phyloP scores from a whole-genome alignment of 2,113 vertebrate genomes.

The Gambusia holbrooki region DNA sequence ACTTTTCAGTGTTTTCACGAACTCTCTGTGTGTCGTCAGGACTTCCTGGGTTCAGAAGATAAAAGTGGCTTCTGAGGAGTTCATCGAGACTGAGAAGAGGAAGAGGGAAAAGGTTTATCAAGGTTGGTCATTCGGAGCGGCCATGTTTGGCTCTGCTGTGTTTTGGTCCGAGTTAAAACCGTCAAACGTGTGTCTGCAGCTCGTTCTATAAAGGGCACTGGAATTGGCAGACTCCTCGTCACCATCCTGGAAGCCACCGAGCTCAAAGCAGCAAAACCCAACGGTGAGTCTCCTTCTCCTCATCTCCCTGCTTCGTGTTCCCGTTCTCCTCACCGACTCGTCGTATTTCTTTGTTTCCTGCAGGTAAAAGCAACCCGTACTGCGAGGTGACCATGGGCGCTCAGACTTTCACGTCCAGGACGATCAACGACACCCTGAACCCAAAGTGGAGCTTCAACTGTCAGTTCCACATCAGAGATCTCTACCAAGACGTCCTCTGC shows the following conservation, averaged over 20 bases:
- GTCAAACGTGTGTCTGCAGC: slow-evolving; percentile 70
- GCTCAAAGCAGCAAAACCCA: slow-evolving; percentile 89
- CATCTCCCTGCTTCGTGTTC: not conserved
- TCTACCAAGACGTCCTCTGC: slow-evolving; percentile 94
- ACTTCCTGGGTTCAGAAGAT: slow-evolving; percentile 99
- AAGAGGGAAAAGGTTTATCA: slow-evolving; percentile 93
- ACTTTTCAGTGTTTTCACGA: not conserved
- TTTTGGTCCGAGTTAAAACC: slow-evolving; percentile 8
- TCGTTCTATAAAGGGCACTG: slow-evolving; percentile 89
- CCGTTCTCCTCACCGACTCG: not conserved
- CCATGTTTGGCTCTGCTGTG: not conserved
- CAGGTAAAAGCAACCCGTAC: slow-evolving; percentile 94
- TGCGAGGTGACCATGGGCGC: slow-evolving; percentile 96
- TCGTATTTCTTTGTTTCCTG: not conserved
- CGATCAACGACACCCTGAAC: slow-evolving; percentile 89
- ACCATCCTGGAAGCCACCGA: slow-evolving; percentile 93
- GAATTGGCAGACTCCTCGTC: slow-evolving; percentile 93
- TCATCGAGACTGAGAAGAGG: slow-evolving; percentile 92
- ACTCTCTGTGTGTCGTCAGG: slow-evolving; percentile 66
- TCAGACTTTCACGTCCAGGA: slow-evolving; percentile 92
- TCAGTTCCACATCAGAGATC: slow-evolving; percentile 94
- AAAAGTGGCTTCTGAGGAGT: slow-evolving; percentile 91
- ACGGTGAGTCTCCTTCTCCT: slow-evolving; percentile 76
- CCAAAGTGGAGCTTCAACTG: slow-evolving; percentile 99
- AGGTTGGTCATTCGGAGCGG: slow-evolving; percentile 77